Evolutionary conservation across 2,888 invertebrate species (phyloP).

Genomic region (Melanargia galathea): DNA sequence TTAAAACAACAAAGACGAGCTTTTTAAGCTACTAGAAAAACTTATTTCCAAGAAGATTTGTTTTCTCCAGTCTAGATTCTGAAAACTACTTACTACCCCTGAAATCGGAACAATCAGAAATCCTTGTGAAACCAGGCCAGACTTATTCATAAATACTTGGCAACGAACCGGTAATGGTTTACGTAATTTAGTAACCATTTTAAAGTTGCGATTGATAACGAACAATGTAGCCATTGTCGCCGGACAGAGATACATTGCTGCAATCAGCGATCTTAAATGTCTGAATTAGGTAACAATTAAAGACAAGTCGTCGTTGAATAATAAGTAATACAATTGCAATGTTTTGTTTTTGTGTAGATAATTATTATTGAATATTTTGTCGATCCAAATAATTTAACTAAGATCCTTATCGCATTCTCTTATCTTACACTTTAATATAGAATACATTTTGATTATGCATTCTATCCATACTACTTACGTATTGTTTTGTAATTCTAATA

Average conservation of each 20-base stretch:
- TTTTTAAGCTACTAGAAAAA: too few relatives aligned
- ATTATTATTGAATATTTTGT: conserved; percentile 11
- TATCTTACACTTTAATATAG: not conserved
- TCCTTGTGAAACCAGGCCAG: not conserved
- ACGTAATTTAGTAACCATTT: conserved; percentile 75
- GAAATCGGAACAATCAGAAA: not conserved
- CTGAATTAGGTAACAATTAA: conserved; percentile 65
- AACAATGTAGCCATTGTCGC: conserved; percentile 74
- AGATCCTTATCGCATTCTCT: not conserved
- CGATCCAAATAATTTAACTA: not conserved
- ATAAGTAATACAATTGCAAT: conserved; percentile 24
- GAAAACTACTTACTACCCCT: not conserved
- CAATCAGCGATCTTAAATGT: conserved; percentile 69
- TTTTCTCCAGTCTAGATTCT: not conserved
- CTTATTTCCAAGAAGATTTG: too few relatives aligned
- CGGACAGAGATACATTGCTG: conserved; percentile 75
- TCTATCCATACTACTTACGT: not conserved
- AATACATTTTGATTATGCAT: not conserved
- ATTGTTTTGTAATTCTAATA: too few relatives aligned
- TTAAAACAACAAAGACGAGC: too few relatives aligned
- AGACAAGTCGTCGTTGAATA: conserved; percentile 29
- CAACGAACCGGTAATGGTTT: conserved; percentile 62
- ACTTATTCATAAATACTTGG: conserved; percentile 55
- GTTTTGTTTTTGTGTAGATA: conserved; percentile 14
- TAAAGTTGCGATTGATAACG: conserved; percentile 71